phyloP scores from a whole-genome alignment of 1,140 invertebrate species.

The Meloidogyne chitwoodi region DNA sequence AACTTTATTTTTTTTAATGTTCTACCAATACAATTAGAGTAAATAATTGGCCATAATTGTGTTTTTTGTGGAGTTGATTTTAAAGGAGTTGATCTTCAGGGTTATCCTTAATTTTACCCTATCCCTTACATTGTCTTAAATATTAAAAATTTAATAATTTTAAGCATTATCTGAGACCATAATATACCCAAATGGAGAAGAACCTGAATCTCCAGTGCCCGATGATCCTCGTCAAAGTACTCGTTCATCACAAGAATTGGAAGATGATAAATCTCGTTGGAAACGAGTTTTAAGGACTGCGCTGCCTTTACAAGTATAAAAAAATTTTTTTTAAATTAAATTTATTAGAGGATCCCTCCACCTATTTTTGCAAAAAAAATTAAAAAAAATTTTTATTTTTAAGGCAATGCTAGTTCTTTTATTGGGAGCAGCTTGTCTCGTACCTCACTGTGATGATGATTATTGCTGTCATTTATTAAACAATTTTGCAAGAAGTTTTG shows the following conservation, averaged over 20 bases:
- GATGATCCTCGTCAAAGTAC: slow-evolving; percentile 7
- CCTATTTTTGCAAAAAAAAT: no score
- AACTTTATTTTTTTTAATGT: no score
- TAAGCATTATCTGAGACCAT: not conserved
- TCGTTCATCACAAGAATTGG: not conserved
- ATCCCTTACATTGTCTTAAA: no score
- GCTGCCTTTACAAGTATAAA: slow-evolving; percentile 49
- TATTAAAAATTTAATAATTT: no score
- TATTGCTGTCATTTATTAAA: slow-evolving; percentile 57
- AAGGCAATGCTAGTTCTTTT: slow-evolving; percentile 55
- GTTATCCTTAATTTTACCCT: no score
- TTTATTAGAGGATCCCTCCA: no score
- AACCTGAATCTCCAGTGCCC: not conserved
- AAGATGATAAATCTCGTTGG: slow-evolving; percentile 47
- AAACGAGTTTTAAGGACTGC: slow-evolving; percentile 54
- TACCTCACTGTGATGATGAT: slow-evolving; percentile 56
- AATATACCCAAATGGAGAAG: not conserved
- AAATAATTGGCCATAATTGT: no score
- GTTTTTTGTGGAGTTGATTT: no score
- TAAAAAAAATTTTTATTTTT: not conserved
- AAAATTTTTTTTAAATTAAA: not conserved
- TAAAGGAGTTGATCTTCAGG: no score
- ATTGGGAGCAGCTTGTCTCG: slow-evolving; percentile 52
- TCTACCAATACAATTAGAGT: no score
- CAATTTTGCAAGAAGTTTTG: slow-evolving; percentile 53